Conservation (phyloP, 2,888 invertebrate genomes). For the Calephelis perditalis region DNA sequence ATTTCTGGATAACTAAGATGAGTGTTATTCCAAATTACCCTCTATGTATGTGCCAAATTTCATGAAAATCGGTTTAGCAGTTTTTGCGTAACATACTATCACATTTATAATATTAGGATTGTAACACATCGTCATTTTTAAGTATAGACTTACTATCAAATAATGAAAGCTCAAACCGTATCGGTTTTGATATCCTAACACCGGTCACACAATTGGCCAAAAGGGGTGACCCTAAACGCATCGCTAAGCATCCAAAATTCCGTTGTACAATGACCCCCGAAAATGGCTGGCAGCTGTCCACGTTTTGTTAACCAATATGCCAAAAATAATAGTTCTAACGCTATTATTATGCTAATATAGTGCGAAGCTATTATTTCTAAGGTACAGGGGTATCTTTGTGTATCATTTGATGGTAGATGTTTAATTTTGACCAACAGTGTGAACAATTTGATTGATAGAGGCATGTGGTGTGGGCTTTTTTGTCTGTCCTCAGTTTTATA, state of each 20-base stretch:
- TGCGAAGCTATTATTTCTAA: conserved; percentile 66
- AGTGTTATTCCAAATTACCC: too few relatives aligned
- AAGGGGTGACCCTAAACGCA: conserved; percentile 51
- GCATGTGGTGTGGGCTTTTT: conserved; percentile 45
- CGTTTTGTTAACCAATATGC: conserved; percentile 60
- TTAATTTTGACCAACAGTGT: conserved; percentile 47
- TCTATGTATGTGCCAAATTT: too few relatives aligned
- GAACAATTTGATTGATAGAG: conserved; percentile 67
- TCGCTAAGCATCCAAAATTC: conserved; percentile 46
- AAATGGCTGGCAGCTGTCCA: conserved; percentile 63
- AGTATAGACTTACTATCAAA: conserved; percentile 12
- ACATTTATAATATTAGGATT: too few relatives aligned
- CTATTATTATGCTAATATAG: conserved; percentile 72
- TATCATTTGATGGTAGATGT: conserved; percentile 49
- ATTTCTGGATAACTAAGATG: too few relatives aligned
- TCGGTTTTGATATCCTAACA: conserved; percentile 26
- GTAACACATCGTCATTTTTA: too few relatives aligned
- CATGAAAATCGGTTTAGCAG: too few relatives aligned
- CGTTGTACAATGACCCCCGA: conserved; percentile 64
- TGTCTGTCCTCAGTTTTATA: neutral
- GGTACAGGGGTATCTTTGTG: conserved; percentile 59
- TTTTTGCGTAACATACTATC: too few relatives aligned
- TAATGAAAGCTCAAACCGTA: conserved; percentile 24
- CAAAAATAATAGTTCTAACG: conserved; percentile 62
- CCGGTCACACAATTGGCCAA: conserved; percentile 20